Evolutionary conservation across 2,888 invertebrate species (phyloP).

Genomic region (Sclerodermus sp.): DNA sequence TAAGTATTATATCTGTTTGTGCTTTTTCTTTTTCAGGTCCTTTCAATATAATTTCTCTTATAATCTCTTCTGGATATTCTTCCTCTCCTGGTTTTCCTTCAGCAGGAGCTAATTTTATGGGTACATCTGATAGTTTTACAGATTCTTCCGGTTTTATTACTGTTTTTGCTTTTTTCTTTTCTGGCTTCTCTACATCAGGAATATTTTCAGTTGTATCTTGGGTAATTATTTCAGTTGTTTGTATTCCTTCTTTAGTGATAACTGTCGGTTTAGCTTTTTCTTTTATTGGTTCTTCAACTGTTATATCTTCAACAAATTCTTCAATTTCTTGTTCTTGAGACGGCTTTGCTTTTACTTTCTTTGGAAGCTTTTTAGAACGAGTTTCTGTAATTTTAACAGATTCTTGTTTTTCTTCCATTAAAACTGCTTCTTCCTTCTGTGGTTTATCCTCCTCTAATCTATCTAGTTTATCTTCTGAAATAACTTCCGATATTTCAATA

Average conservation of each 20-base stretch:
- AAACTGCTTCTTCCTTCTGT: neutral
- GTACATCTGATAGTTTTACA: slow-evolving; percentile 26
- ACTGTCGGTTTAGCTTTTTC: slow-evolving; percentile 37
- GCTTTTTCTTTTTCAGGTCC: slow-evolving; percentile 26
- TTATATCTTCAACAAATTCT: too few species aligned
- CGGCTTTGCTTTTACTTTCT: slow-evolving; percentile 44
- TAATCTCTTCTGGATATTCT: slow-evolving; percentile 19
- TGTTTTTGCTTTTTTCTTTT: slow-evolving; percentile 19
- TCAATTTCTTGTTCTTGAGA: too few species aligned
- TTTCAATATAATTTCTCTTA: slow-evolving; percentile 44
- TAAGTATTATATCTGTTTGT: slow-evolving; percentile 14
- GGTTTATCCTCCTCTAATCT: neutral
- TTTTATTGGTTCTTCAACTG: slow-evolving; percentile 11
- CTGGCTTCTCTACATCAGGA: too few species aligned
- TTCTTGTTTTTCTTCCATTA: neutral
- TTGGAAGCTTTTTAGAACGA: slow-evolving; percentile 39
- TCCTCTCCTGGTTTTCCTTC: too few species aligned
- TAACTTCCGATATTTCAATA: too few species aligned
- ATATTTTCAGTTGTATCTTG: too few species aligned
- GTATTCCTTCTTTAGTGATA: too few species aligned
- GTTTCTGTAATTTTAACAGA: neutral
- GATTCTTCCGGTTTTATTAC: slow-evolving; percentile 22
- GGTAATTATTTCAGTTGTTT: too few species aligned
- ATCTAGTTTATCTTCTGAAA: too few species aligned
- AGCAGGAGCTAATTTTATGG: too few species aligned